These are phyloP conservation scores for Branchipolynoe longqiensis DNA, from an alignment of 2,888 invertebrate species.

Conservation along the genomic window DNA sequence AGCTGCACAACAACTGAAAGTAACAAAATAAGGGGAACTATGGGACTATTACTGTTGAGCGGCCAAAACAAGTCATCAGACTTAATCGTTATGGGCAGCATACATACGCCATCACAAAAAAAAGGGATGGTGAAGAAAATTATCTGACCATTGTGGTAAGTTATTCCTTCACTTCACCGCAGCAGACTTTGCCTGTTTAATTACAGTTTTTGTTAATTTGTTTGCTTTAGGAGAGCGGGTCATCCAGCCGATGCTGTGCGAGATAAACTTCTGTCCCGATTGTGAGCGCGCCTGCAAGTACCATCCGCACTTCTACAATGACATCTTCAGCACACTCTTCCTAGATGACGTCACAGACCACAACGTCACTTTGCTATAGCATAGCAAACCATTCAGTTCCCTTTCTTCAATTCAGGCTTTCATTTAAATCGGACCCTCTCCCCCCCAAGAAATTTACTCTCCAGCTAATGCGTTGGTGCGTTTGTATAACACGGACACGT, in stretches of 20 bases:
- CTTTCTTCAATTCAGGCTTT: not conserved
- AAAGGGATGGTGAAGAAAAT: too few species aligned
- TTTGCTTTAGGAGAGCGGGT: conserved; percentile 78
- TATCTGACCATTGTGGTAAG: too few species aligned
- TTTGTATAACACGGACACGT: not conserved
- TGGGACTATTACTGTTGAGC: too few species aligned
- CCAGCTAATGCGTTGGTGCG: not conserved
- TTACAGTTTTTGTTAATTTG: too few species aligned
- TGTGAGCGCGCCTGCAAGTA: conserved; percentile 93
- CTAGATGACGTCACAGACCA: conserved; percentile 83
- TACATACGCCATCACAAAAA: too few species aligned
- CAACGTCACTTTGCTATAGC: conserved; percentile 40
- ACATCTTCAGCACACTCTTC: conserved; percentile 90
- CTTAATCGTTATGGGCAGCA: too few species aligned
- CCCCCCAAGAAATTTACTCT: not conserved
- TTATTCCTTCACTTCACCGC: too few species aligned
- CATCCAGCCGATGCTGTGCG: conserved; percentile 90
- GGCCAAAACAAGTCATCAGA: too few species aligned
- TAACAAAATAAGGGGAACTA: too few species aligned
- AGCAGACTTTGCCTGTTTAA: too few species aligned
- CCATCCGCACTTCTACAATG: conserved; percentile 92
- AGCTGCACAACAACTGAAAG: too few species aligned
- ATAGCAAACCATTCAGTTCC: not conserved
- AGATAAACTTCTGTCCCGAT: conserved; percentile 94
- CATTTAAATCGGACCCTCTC: not conserved